Evolutionary conservation across 1,140 invertebrate genomes (phyloP).

Genomic region (Macrosteles quadrilineatus): DNA sequence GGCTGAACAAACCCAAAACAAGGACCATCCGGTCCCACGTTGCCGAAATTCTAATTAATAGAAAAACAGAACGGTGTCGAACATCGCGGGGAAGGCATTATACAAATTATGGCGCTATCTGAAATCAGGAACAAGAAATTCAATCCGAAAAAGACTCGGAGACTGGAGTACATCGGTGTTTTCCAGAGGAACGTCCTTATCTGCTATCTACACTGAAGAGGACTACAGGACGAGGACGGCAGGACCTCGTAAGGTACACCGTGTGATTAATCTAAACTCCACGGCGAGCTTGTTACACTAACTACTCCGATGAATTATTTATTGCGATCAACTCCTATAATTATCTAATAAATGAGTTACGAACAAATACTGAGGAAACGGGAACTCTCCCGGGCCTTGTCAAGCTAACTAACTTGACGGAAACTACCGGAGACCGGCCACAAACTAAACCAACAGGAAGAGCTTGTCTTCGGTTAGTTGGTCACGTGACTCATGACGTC

Average conservation of each 20-base stretch:
- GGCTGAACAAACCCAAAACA: too few species aligned
- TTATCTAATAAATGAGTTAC: slow-evolving; percentile 17
- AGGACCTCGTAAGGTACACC: slow-evolving; percentile 3
- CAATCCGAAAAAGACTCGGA: neutral
- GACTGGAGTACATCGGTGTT: neutral
- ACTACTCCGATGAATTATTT: slow-evolving; percentile 10
- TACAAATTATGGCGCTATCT: slow-evolving; percentile 10
- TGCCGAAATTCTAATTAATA: neutral
- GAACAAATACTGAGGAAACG: neutral
- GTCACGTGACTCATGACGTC: too few species aligned
- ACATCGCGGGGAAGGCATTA: slow-evolving; percentile 6
- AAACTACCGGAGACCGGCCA: too few species aligned
- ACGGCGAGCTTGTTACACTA: neutral
- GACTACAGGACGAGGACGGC: too few species aligned
- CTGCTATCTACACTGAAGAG: too few species aligned
- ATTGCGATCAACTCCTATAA: slow-evolving; percentile 6
- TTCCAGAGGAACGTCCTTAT: too few species aligned
- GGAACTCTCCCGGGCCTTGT: too few species aligned
- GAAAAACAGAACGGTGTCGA: neutral
- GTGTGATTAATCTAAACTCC: neutral
- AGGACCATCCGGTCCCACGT: neutral
- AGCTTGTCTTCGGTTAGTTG: too few species aligned
- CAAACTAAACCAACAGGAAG: too few species aligned
- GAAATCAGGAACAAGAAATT: slow-evolving; percentile 10
- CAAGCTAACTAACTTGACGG: too few species aligned